Evolutionary conservation across 2,113 vertebrate genomes (phyloP), one percentile per base, ranked within the genome.

Genomic region (Lates calcarifer): DNA sequence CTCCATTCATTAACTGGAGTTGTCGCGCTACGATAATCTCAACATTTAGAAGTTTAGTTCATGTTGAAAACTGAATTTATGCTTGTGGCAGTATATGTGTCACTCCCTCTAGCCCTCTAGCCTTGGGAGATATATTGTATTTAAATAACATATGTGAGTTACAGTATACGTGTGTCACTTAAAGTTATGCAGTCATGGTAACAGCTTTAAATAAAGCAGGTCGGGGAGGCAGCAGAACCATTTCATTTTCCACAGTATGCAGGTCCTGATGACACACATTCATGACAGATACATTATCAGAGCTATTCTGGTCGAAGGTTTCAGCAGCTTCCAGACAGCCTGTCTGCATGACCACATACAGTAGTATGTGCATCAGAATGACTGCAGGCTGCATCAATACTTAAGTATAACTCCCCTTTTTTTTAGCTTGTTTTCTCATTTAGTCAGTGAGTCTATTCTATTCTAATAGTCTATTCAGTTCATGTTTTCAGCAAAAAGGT

Each of bases 251-350:
- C 85, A 82, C 77, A 39, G 79, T 24, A 75, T 70, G 71, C 26
- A 64, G 79, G 78, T 86, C 84, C 79, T 66, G 87, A 90, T 91
- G 90, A 92, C 90, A 90, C 87, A 81, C 79, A 29, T 90, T 85
- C 86, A 86, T 86, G 85, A 91, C 87, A 89, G 92, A 91, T 91
- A 85, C 88, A 84, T 91, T 92, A 93, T 93, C 89, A 82, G 84
- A 85, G 87, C 90, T 92, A 92, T 94, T 94, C 85, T 82, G 62
- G 91, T 89, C 84, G 87, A 88, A 88, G 86, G 86, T 85, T 89
- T 81, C 79, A 78, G 71, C 82, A 69, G 79, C 82, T 84, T 84
- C 51, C 74, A 89, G 78, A 90, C 90, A 88, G 85, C 37, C 65
- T 75, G 87, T 85, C 87, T 82, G 73, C 83, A 51, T 81, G 78